phyloP scores from a whole-genome alignment of 2,113 vertebrate genomes.

The Microcebus lehilahytsara region DNA sequence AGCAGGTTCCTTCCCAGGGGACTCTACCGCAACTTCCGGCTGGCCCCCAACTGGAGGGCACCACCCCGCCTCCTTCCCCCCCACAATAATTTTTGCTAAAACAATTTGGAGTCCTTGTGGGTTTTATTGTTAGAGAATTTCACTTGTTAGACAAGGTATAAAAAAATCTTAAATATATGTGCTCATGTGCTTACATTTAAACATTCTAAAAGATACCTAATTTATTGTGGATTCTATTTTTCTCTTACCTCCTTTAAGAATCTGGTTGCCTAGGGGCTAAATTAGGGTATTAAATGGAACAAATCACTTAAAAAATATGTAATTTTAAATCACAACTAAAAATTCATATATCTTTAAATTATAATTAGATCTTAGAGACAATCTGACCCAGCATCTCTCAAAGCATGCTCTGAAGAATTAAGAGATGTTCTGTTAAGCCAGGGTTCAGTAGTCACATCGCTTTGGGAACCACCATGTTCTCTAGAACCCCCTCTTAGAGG shows the following conservation, averaged over 20 bases:
- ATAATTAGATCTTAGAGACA: background rate
- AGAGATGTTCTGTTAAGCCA: background rate
- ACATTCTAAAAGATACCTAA: background rate
- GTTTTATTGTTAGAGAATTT: background rate
- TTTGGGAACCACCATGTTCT: background rate
- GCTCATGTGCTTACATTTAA: background rate
- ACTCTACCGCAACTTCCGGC: background rate
- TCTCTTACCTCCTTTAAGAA: background rate
- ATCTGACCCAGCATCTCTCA: background rate
- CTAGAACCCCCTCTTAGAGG: background rate
- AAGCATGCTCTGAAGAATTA: background rate
- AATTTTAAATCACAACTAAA: slow-evolving; percentile 49
- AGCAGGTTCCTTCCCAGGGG: background rate
- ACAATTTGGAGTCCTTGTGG: background rate
- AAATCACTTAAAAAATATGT: background rate
- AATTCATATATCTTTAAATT: background rate
- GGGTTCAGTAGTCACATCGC: background rate
- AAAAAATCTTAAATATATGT: background rate
- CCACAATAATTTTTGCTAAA: background rate
- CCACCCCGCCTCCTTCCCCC: too few species aligned
- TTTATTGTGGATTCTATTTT: background rate
- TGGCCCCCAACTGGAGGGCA: background rate
- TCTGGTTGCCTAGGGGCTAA: background rate
- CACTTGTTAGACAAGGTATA: background rate
- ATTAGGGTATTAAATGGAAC: background rate